Evolutionary conservation across 2,888 invertebrate species (phyloP).

Genomic region (Craniophora ligustri): DNA sequence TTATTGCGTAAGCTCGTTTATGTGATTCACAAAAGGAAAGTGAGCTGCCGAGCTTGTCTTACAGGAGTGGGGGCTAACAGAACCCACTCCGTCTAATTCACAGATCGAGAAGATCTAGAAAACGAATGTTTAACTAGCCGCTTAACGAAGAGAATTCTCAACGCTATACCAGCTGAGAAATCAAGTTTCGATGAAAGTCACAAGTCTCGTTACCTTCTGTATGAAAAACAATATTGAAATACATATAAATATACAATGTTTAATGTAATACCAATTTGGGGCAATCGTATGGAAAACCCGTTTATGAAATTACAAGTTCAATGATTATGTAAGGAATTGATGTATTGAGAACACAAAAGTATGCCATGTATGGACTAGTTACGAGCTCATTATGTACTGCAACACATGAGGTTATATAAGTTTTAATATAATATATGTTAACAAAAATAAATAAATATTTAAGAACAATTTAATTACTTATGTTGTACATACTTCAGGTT

Average conservation of each 20-base stretch:
- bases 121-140: conserved; percentile 27
- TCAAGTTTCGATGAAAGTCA: conserved; percentile 23
- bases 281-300: conserved; percentile 25
- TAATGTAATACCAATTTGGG: conserved; percentile 34
- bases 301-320: conserved; percentile 31
- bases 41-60: conserved; percentile 50
- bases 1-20: conserved; percentile 65
- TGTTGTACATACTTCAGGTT: not conserved
- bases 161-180: conserved; percentile 19
- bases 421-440: not conserved
- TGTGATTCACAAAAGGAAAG: conserved; percentile 74
- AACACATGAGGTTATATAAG: conserved; percentile 22
- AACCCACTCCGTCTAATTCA: conserved; percentile 44
- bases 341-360: conserved; percentile 41
- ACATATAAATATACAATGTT: not conserved
- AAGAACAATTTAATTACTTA: not conserved
- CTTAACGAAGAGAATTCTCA: conserved; percentile 14
- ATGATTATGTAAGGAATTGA: conserved; percentile 37
- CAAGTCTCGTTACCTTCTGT: conserved; percentile 10
- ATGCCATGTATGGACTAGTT: conserved; percentile 35
- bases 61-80: conserved; percentile 46
- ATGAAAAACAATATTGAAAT: conserved; percentile 22
- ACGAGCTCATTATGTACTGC: conserved; percentile 29
- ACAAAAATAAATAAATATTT: not conserved
- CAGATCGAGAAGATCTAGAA: conserved; percentile 46